These are phyloP conservation scores for Norana najaformis DNA, from an alignment of 2,888 invertebrate species.

Conservation along the genomic window DNA sequence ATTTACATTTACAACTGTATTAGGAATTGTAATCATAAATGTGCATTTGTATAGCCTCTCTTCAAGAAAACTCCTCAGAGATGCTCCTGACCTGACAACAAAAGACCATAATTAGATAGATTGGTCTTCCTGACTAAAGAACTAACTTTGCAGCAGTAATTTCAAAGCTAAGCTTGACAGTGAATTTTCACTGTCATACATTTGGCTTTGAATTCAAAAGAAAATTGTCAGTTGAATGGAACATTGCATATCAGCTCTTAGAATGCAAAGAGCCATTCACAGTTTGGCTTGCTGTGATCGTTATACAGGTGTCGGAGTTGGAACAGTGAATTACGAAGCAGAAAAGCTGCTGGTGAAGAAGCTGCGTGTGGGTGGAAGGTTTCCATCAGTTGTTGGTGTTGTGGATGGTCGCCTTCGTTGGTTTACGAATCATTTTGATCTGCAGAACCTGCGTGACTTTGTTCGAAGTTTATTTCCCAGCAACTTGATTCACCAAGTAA, in stretches of 20 bases:
- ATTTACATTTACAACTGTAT: no score
- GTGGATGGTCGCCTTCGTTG: conserved; percentile 80
- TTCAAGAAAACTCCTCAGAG: no score
- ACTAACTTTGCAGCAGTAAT: not conserved
- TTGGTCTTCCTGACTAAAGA: not conserved
- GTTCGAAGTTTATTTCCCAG: conserved; percentile 82
- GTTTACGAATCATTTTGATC: conserved; percentile 69
- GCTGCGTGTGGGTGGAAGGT: conserved; percentile 68
- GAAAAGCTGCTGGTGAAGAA: conserved; percentile 10
- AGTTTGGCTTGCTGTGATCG: not conserved
- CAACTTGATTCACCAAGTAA: conserved; percentile 41
- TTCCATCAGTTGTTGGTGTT: conserved; percentile 80
- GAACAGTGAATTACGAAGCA: conserved; percentile 77
- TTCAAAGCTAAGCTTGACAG: not conserved
- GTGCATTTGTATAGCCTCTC: no score
- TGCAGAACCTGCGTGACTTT: conserved; percentile 76
- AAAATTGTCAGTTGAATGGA: not conserved
- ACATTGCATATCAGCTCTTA: not conserved
- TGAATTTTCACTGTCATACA: not conserved
- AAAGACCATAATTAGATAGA: not conserved
- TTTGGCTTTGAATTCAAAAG: not conserved
- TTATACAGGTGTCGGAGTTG: conserved; percentile 64
- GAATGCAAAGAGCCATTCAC: not conserved
- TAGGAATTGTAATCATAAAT: no score
- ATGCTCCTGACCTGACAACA: no score